Evolutionary conservation across 23 tunicate species (phyloP).

Genomic region (Halocynthia aurantium): DNA sequence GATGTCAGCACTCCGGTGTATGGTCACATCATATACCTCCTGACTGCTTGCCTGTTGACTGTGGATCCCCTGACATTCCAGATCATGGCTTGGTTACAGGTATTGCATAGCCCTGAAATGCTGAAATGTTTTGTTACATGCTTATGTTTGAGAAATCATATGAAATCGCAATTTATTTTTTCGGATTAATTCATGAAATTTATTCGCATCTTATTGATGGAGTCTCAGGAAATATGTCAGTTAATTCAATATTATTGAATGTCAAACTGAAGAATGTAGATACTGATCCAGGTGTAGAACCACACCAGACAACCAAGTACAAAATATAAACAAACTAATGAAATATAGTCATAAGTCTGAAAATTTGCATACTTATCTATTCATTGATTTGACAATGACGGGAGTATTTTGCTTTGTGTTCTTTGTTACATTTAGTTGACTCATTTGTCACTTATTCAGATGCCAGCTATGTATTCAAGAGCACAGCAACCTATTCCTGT

Average conservation of each 20-base stretch:
- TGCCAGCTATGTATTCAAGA: slow-evolving; percentile 20
- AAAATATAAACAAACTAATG: no score
- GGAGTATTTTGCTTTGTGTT: no score
- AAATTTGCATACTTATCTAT: no score
- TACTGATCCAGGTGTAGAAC: no score
- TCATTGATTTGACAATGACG: no score
- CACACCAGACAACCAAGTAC: no score
- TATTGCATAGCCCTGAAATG: neutral
- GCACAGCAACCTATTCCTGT: slow-evolving; percentile 23
- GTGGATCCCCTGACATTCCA: slow-evolving; percentile 30
- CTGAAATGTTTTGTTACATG: neutral
- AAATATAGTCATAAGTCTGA: no score
- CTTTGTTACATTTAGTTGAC: no score
- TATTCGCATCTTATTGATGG: no score
- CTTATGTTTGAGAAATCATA: neutral
- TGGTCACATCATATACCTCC: slow-evolving; percentile 71
- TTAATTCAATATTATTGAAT: no score
- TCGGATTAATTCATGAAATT: neutral
- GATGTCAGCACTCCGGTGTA: slow-evolving; percentile 51
- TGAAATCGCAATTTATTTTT: neutral
- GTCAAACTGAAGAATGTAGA: no score
- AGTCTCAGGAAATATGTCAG: no score
- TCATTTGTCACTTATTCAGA: slow-evolving; percentile 20
- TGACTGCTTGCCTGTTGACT: slow-evolving; percentile 56
- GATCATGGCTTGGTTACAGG: slow-evolving; percentile 50